These are phyloP conservation scores for Dysdera silvatica DNA, from an alignment of 1,140 invertebrate species.

Conservation along the genomic window DNA sequence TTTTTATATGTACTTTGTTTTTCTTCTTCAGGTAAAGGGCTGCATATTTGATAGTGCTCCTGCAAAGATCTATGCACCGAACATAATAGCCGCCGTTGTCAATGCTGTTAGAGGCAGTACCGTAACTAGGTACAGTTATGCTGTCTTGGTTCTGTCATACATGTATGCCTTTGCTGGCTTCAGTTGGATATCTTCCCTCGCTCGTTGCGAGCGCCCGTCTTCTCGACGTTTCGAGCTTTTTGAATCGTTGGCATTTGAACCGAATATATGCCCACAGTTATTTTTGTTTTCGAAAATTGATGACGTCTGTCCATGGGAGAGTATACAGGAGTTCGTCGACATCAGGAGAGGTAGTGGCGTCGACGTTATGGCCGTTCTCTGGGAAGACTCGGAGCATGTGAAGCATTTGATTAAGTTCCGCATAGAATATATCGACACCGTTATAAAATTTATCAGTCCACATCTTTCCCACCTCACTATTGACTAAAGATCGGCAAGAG, in stretches of 20 bases:
- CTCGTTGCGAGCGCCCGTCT: too few species aligned
- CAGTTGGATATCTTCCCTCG: too few species aligned
- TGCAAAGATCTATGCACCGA: conserved; percentile 52
- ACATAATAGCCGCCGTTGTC: conserved; percentile 53
- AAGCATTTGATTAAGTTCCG: conserved; percentile 53
- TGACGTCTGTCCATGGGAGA: conserved; percentile 49
- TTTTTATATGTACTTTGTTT: too few species aligned
- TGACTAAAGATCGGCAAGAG: too few species aligned
- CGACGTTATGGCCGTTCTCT: conserved; percentile 53
- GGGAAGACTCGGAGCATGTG: conserved; percentile 61
- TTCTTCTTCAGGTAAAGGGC: conserved; percentile 51
- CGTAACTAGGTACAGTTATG: conserved; percentile 30
- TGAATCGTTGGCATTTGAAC: too few species aligned
- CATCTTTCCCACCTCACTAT: too few species aligned
- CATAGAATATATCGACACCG: conserved; percentile 57
- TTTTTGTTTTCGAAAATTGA: conserved; percentile 67
- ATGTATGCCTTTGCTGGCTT: conserved; percentile 32
- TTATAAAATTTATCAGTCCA: too few species aligned
- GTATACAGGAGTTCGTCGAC: conserved; percentile 42
- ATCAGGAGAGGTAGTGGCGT: conserved; percentile 54
- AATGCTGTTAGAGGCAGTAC: conserved; percentile 44
- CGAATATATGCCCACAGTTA: conserved; percentile 56
- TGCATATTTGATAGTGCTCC: conserved; percentile 69
- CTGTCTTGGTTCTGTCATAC: conserved; percentile 32
- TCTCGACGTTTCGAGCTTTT: conserved; percentile 43